Percentiles rank a stretch among this genome's conserved stretches.
Evolutionary conservation across 2,113 vertebrate species (phyloP).

Genomic region (Entomyzon cyanotis): DNA sequence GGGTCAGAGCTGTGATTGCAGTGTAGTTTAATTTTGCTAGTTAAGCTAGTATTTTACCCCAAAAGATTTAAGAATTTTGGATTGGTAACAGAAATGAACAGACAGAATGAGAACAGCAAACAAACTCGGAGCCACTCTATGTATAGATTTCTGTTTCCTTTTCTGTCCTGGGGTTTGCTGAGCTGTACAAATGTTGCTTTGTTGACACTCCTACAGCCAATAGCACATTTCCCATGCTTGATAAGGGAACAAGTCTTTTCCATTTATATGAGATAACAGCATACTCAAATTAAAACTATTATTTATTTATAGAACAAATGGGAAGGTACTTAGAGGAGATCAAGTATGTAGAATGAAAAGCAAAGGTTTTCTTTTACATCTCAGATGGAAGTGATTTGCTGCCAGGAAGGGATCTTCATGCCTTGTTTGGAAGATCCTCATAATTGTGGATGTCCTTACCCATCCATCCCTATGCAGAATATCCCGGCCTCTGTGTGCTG

Average conservation of each 20-base stretch:
- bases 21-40: background rate
- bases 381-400: background rate
- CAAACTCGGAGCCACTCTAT: background rate
- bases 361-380: conserved; percentile 50
- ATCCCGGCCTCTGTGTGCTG: background rate
- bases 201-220: background rate
- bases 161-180: background rate
- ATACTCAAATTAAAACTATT: background rate
- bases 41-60: background rate
- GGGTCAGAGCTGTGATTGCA: background rate
- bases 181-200: background rate
- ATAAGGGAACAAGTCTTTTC: background rate
- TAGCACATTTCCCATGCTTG: background rate
- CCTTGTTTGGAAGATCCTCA: background rate
- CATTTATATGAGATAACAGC: background rate
- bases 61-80: background rate
- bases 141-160: background rate
- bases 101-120: background rate
- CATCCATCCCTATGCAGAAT: background rate
- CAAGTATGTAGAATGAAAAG: conserved; percentile 2
- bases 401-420: background rate
- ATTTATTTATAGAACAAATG: conserved; percentile 48
- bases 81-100: background rate
- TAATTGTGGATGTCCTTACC: background rate
- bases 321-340: conserved; percentile 17